These are phyloP conservation scores for Otus sunia DNA, from an alignment of 2,113 vertebrate genomes.

Conservation along the genomic window DNA sequence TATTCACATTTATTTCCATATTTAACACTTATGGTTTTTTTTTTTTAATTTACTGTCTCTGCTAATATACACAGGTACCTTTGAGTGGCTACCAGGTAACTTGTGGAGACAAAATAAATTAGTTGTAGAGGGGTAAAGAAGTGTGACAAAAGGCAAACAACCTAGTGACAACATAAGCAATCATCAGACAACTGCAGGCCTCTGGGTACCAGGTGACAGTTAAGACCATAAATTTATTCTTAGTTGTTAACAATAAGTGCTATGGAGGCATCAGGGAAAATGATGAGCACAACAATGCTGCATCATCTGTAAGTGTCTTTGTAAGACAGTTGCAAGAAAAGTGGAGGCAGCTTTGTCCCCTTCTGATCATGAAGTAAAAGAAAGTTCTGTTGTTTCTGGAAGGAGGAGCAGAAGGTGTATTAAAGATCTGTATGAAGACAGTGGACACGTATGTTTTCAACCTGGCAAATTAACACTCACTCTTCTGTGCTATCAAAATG, in stretches of 20 bases:
- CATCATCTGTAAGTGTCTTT: neutral
- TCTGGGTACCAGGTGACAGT: neutral
- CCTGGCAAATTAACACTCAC: neutral
- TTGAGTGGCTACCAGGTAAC: accelerated
- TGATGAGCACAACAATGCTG: accelerated
- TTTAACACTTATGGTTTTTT: neutral
- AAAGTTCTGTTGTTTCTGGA: neutral
- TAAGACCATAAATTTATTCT: neutral
- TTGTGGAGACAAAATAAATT: too few relatives aligned
- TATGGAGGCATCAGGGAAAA: neutral
- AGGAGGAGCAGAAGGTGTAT: neutral
- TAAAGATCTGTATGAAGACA: neutral
- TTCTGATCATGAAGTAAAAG: neutral
- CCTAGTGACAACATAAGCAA: neutral
- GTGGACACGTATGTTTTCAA: neutral
- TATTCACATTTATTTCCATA: neutral
- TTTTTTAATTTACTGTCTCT: neutral
- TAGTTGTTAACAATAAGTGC: neutral
- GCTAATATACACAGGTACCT: neutral
- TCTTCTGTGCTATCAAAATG: neutral
- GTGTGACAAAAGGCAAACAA: neutral
- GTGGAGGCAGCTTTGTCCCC: neutral
- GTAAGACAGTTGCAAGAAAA: neutral
- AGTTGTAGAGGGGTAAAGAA: neutral
- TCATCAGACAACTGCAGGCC: neutral